These are phyloP conservation scores for Coregonus sp. DNA, from an alignment of 2,797 vertebrate genomes.

Conservation along the genomic window DNA sequence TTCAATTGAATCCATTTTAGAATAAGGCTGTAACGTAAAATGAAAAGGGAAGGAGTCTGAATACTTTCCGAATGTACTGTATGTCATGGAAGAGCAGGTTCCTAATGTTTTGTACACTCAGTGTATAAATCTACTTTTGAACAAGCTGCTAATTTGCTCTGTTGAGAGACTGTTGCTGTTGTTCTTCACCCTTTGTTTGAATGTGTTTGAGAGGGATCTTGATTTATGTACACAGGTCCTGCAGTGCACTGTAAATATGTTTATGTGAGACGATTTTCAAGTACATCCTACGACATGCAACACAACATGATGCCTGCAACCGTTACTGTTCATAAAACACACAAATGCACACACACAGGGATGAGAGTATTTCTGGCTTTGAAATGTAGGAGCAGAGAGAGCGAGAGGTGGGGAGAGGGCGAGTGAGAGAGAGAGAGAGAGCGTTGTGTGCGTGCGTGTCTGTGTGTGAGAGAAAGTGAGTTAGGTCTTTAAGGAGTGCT, in stretches of 20 bases:
- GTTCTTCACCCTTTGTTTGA: background rate
- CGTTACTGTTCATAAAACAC: background rate
- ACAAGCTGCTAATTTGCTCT: conserved; percentile 24
- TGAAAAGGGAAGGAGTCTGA: no score
- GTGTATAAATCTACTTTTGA: conserved; percentile 8
- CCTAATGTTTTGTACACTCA: no score
- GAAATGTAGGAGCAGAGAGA: background rate
- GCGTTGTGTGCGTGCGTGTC: background rate
- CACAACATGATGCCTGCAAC: background rate
- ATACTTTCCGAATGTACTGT: no score
- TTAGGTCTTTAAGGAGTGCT: conserved; percentile 41
- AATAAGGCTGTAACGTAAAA: no score
- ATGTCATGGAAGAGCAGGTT: no score
- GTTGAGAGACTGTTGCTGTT: conserved; percentile 1
- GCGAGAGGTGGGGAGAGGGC: background rate
- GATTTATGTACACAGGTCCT: background rate
- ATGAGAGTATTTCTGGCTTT: background rate
- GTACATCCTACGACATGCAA: background rate
- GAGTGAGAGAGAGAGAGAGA: background rate
- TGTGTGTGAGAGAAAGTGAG: conserved; percentile 12
- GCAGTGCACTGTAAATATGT: background rate
- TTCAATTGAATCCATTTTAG: no score
- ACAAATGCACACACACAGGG: background rate
- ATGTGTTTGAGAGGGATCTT: background rate
- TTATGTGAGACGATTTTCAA: no score